Base-by-base conservation (phyloP, 1,140 invertebrate species). In the Cyclargus thomasi region DNA sequence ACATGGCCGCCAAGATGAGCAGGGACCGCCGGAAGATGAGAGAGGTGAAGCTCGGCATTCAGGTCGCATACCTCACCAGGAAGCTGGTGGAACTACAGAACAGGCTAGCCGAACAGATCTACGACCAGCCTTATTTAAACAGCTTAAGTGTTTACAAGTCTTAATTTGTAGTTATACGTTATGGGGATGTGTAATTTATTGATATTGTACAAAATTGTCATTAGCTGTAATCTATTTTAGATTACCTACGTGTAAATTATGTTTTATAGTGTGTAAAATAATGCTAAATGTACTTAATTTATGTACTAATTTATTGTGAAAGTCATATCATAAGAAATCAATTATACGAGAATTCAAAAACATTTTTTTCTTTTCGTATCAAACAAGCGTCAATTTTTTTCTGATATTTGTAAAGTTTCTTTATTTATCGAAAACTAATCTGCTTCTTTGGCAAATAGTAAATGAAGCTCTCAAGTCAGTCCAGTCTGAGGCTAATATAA, bases 1-100 rank as follows among this genome's bases (percentile, higher is more conserved):
- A 99, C 83, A 96, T 96, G 72, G 97, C 98, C 0, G 98, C 98
- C 0, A 99, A 99, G 83, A 92, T 97, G 65, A 98, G 97, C 0
- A 91, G 98, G 62, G 98, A 99, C 79, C 94, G 96, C 0, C 91
- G 98, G 63, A 92, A 97, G 75, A 93, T 94, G 10, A 97, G 98
- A 80, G 98, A 99, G 83, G 96, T 99, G 65, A 96, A 97, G 80
- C 96, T 99, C 53, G 97, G 97, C 0, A 95, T 98, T 53, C 90
- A 96, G 63, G 96, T 96, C 0, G 95, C 95, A 0, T 97, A 95
- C 55, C 62, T 83, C 6, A 59, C 10, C 6, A 20, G 79, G 69
- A 77, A 78, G 47, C 59, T 81, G 2, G n/a, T 20, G 18, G 18
- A 18, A 11, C 55, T 59, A 0, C 55, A 59, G 18, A 20, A 21